A percentile compares a stretch with the other conserved stretches of the same genome.
Conservation (phyloP, 2,113 vertebrate genomes). For the Cynoglossus semilaevis region DNA sequence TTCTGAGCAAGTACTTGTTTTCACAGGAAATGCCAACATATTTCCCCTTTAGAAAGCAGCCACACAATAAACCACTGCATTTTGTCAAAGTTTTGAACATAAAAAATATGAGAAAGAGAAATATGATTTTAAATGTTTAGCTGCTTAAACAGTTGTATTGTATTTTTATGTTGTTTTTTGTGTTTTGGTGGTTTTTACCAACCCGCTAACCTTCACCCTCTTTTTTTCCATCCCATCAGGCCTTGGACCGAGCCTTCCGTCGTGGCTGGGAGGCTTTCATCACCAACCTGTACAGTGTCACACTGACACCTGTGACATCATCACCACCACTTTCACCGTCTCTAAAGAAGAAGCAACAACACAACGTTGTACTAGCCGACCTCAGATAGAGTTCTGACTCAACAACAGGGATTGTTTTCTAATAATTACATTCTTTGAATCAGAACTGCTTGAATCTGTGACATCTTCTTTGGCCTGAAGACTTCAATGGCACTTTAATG, state of each 20-base stretch:
- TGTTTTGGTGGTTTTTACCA: neutral
- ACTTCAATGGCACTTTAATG: neutral
- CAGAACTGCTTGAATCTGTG: neutral
- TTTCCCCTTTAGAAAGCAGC: no score
- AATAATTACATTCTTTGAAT: neutral
- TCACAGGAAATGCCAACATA: no score
- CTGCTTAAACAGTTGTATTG: no score
- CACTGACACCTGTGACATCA: conserved; percentile 54
- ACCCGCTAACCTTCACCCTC: neutral
- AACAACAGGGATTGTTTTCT: neutral
- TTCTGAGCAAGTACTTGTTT: no score
- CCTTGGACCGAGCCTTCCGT: conserved; percentile 73
- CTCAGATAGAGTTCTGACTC: conserved; percentile 44
- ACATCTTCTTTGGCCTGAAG: neutral
- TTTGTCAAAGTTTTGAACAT: no score
- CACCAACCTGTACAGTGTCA: conserved; percentile 77
- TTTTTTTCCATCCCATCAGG: conserved; percentile 53
- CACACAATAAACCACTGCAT: no score
- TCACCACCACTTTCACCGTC: conserved; percentile 40
- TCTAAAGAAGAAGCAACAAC: conserved; percentile 24
- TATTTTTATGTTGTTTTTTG: no score
- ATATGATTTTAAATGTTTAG: no score
- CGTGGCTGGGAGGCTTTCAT: conserved; percentile 78
- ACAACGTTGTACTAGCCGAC: conserved; percentile 51
- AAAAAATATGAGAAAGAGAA: no score